phyloP scores from a whole-genome alignment of 2,797 vertebrate genomes.

The Liparis tanakae region DNA sequence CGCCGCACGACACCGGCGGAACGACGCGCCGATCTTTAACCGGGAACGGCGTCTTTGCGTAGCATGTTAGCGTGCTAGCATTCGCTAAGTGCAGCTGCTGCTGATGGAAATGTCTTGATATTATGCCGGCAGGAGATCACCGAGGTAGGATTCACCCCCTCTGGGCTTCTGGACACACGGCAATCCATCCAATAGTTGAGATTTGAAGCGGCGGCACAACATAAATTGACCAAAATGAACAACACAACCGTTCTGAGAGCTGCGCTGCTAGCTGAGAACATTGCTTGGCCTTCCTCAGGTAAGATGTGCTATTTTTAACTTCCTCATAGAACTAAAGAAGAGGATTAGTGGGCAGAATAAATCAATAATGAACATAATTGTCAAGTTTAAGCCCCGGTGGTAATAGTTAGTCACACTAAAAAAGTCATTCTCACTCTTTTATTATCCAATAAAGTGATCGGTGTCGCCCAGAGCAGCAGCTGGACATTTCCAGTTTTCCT shows the following conservation, averaged over 20 bases:
- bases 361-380: not conserved
- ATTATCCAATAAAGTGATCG: not conserved
- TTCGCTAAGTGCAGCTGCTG: not conserved
- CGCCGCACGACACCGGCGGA: not conserved
- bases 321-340: not conserved
- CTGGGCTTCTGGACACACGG: not conserved
- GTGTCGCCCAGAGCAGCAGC: not conserved
- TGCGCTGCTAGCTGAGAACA: not conserved
- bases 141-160: not conserved
- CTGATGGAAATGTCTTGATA: not conserved
- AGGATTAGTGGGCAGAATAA: not conserved
- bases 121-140: not conserved
- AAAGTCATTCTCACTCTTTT: not conserved
- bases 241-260: not conserved
- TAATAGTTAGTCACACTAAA: not conserved
- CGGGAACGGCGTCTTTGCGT: not conserved
- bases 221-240: not conserved
- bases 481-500: not conserved
- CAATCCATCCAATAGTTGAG: not conserved
- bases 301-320: not conserved
- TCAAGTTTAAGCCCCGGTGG: not conserved
- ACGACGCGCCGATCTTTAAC: no score
- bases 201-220: not conserved
- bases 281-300: not conserved
- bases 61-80: not conserved